These are phyloP conservation scores for Podocnemis expansa DNA, from an alignment of 2,113 vertebrate species.

Conservation along the genomic window DNA sequence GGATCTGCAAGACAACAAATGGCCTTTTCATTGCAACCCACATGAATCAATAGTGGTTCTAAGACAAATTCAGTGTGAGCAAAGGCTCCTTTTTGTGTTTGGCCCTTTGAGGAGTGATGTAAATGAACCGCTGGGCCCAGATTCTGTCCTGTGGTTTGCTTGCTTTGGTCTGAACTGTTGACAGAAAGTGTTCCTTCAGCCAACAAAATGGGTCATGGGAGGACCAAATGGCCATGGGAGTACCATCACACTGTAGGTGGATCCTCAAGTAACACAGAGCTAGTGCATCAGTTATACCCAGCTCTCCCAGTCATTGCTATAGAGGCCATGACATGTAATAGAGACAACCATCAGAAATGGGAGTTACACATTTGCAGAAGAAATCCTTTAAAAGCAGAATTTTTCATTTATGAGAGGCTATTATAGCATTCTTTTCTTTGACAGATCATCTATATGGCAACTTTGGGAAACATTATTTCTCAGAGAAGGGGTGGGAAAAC, in stretches of 20 bases:
- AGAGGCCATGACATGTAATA: not conserved
- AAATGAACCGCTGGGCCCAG: not conserved
- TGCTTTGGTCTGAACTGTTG: not conserved
- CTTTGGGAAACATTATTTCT: constrained; percentile 14
- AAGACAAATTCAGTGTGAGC: not conserved
- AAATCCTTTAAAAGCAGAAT: not conserved
- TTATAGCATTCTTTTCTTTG: not conserved
- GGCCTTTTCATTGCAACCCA: not conserved
- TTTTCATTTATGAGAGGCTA: not conserved
- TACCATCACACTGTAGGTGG: not conserved
- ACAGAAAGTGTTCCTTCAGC: not conserved
- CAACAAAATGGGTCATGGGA: not conserved
- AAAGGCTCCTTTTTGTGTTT: not conserved
- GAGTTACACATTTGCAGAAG: constrained; percentile 14
- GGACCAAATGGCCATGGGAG: not conserved
- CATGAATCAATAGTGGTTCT: not conserved
- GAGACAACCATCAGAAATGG: constrained; percentile 10
- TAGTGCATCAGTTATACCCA: not conserved
- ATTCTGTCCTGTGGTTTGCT: not conserved
- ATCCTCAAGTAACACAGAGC: constrained; percentile 6
- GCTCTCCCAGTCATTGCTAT: not conserved
- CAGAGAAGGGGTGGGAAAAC: not conserved
- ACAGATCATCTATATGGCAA: not conserved
- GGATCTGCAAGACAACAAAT: not conserved
- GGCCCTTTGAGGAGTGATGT: not conserved